A percentile compares a stretch with the other conserved stretches of the same genome.
These are phyloP conservation scores for Homarus americanus DNA, from an alignment of 1,140 invertebrate species.

Conservation along the genomic window DNA sequence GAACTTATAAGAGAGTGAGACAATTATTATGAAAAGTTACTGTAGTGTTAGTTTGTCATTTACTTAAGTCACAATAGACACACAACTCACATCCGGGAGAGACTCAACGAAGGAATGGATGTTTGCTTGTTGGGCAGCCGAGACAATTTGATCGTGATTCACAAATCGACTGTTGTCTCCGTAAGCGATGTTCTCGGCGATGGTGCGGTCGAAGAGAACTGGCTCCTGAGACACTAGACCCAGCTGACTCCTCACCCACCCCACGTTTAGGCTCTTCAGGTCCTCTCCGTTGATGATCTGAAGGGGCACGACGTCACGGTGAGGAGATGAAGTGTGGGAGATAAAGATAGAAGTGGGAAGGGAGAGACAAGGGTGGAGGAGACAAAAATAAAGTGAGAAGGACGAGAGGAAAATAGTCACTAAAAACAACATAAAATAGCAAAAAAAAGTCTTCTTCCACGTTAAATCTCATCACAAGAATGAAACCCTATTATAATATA, in stretches of 20 bases:
- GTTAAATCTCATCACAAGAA: too few relatives aligned
- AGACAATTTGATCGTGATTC: slow-evolving; percentile 86
- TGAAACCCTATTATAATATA: too few relatives aligned
- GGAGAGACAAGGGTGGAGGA: not conserved
- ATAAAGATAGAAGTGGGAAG: slow-evolving; percentile 22
- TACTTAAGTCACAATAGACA: too few relatives aligned
- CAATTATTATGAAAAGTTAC: too few relatives aligned
- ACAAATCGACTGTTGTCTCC: slow-evolving; percentile 86
- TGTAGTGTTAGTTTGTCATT: too few relatives aligned
- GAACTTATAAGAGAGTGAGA: too few relatives aligned
- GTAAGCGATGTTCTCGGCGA: slow-evolving; percentile 92
- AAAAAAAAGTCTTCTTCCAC: too few relatives aligned
- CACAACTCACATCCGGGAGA: slow-evolving; percentile 83
- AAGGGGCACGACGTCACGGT: too few relatives aligned
- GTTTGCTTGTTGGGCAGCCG: slow-evolving; percentile 90
- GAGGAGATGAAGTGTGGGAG: not conserved
- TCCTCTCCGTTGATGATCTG: slow-evolving; percentile 79
- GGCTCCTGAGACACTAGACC: slow-evolving; percentile 87
- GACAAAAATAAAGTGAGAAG: not conserved
- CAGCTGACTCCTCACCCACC: slow-evolving; percentile 82
- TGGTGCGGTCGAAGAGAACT: slow-evolving; percentile 90
- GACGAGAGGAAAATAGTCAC: too few relatives aligned
- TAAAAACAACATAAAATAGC: too few relatives aligned
- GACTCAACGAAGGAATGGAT: slow-evolving; percentile 91
- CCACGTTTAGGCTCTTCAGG: slow-evolving; percentile 79